phyloP scores from a whole-genome alignment of 2,797 vertebrate species.

The Numenius phaeopus region DNA sequence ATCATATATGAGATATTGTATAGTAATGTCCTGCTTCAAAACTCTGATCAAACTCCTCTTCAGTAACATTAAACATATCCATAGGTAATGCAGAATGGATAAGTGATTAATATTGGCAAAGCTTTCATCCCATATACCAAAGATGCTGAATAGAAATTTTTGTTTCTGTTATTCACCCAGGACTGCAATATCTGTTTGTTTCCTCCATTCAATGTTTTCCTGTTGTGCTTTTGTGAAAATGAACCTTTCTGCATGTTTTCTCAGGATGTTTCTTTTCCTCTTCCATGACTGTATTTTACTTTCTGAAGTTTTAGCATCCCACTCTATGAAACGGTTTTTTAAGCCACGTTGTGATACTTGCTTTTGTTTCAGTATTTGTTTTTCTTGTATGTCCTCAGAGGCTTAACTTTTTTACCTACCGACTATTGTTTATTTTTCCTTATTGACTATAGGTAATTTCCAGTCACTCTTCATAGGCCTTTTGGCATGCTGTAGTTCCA shows the following conservation, averaged over 20 bases:
- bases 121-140: neutral
- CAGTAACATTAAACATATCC: neutral
- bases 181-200: neutral
- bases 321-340: neutral
- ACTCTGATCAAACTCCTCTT: neutral
- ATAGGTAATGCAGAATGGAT: neutral
- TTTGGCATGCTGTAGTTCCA: neutral
- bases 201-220: neutral
- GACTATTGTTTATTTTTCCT: neutral
- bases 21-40: neutral
- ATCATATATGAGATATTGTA: neutral
- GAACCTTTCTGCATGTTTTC: neutral
- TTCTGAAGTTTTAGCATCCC: neutral
- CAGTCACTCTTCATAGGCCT: neutral
- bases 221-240: neutral
- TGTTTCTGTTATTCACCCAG: neutral
- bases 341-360: neutral
- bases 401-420: neutral
- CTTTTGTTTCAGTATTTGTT: neutral
- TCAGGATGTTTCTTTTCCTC: neutral
- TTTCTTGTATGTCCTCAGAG: neutral
- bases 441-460: neutral
- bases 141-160: neutral
- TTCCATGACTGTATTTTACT: neutral
- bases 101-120: neutral